phyloP scores from a whole-genome alignment of 2,888 invertebrate species.

The Euzetes globulus region DNA sequence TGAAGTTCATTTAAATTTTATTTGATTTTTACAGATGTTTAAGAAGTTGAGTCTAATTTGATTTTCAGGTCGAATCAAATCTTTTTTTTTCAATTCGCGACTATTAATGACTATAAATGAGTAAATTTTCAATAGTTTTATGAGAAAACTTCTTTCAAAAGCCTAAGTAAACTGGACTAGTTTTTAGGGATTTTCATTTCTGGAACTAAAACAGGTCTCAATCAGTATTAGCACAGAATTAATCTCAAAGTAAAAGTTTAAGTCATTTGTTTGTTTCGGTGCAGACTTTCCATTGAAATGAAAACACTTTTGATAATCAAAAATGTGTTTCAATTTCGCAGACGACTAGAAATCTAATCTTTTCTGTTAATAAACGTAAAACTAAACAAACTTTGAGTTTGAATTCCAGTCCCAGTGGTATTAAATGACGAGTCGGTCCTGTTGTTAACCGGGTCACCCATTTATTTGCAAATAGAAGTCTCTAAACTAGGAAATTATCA shows the following conservation, averaged over 20 bases:
- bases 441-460: constrained; percentile 25
- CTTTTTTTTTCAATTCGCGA: background rate
- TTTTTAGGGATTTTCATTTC: background rate
- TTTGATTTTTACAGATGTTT: background rate
- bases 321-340: background rate
- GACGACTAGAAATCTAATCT: background rate
- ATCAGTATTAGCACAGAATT: background rate
- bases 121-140: too few species aligned
- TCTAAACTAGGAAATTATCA: constrained; percentile 10
- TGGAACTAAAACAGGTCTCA: background rate
- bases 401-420: background rate
- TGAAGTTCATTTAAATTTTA: background rate
- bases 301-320: constrained; percentile 9
- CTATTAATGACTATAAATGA: background rate
- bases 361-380: background rate
- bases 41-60: background rate
- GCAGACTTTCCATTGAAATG: background rate
- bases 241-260: constrained; percentile 17
- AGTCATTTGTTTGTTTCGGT: background rate
- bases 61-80: background rate
- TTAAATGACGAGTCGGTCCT: background rate
- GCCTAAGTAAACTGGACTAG: too few species aligned
- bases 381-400: background rate
- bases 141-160: too few species aligned
- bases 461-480: background rate